Evolutionary conservation across 2,113 vertebrate species (phyloP).

Genomic region (Motacilla alba): DNA sequence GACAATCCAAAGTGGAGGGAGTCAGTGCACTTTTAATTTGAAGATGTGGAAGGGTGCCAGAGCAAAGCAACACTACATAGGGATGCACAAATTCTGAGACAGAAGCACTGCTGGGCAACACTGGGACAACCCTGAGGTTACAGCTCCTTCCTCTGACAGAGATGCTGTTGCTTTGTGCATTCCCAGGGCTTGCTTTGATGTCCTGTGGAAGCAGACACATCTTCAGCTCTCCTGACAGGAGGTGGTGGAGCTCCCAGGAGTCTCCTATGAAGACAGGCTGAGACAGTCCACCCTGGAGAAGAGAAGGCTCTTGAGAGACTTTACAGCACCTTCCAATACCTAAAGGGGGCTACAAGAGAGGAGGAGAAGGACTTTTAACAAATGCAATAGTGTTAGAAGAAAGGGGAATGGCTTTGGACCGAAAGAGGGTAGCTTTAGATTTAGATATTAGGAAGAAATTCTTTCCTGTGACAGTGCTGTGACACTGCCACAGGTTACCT

Average conservation of each 20-base stretch:
- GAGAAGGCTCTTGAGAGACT: not conserved
- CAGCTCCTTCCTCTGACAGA: not conserved
- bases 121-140: not conserved
- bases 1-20: not conserved
- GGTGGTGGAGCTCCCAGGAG: not conserved
- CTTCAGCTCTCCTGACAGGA: not conserved
- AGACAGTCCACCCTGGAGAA: not conserved
- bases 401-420: not conserved
- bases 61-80: accelerated
- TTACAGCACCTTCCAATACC: not conserved
- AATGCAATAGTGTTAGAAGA: not conserved
- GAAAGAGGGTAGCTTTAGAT: not conserved
- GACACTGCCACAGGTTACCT: not conserved
- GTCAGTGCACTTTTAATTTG: not conserved
- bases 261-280: not conserved
- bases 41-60: not conserved
- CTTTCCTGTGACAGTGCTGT: not conserved
- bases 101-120: not conserved
- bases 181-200: not conserved
- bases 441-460: not conserved
- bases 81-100: not conserved
- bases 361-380: not conserved
- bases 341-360: not conserved
- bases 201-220: not conserved
- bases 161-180: not conserved